Evolutionary conservation across 1,140 invertebrate genomes (phyloP).

Genomic region (Physella acuta): DNA sequence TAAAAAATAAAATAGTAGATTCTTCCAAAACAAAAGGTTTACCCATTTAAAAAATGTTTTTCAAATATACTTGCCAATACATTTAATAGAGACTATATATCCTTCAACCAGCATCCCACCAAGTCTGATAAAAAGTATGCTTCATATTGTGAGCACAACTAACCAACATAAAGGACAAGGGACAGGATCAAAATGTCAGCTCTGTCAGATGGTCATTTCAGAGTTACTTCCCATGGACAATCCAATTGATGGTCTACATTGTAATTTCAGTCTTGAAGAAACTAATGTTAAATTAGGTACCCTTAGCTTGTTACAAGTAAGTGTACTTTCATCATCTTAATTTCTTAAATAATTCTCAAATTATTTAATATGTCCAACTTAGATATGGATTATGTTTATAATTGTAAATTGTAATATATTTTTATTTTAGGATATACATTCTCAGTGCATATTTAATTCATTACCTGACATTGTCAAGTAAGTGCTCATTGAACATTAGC

Average conservation of each 20-base stretch:
- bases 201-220: constrained; percentile 21
- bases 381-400: background rate
- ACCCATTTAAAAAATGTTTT: background rate
- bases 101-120: constrained; percentile 23
- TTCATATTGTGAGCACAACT: constrained; percentile 1
- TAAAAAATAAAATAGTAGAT: background rate
- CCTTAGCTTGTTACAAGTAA: background rate
- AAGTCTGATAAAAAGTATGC: constrained; percentile 9
- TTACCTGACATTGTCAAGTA: no score
- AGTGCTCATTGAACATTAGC: background rate
- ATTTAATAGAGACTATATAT: no score
- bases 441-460: background rate
- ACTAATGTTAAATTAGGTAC: background rate
- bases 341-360: background rate
- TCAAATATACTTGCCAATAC: no score
- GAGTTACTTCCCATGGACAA: constrained; percentile 9
- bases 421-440: background rate
- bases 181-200: constrained; percentile 1
- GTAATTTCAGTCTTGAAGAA: background rate
- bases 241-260: background rate
- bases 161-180: background rate
- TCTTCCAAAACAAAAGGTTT: background rate
- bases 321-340: background rate
- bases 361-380: background rate
- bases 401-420: background rate